phyloP scores from a whole-genome alignment of 1,140 invertebrate species.

The Sycobia sp. region DNA sequence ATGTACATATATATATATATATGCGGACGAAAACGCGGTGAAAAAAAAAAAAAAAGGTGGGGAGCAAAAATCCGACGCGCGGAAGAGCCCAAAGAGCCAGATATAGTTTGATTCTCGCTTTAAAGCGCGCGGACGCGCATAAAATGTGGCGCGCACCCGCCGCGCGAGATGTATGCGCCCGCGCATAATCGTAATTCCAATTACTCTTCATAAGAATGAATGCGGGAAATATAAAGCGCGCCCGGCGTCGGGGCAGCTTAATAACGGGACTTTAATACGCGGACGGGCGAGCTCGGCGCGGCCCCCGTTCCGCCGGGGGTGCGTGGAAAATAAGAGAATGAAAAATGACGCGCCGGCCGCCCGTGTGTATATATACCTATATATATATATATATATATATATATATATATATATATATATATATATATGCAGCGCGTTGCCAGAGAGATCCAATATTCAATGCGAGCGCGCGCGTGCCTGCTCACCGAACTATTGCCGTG shows the following conservation, averaged over 20 bases:
- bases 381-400: too few relatives aligned
- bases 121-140: background rate
- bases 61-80: too few relatives aligned
- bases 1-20: too few relatives aligned
- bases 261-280: constrained; percentile 23
- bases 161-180: constrained; percentile 2
- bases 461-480: background rate
- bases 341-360: constrained; percentile 9
- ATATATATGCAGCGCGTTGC: too few relatives aligned
- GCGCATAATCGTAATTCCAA: constrained; percentile 32
- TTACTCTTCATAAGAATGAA: constrained; percentile 32
- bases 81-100: too few relatives aligned
- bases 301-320: too few relatives aligned
- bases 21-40: too few relatives aligned
- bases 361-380: too few relatives aligned
- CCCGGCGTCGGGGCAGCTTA: constrained; percentile 8
- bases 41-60: too few relatives aligned
- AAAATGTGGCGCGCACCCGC: background rate
- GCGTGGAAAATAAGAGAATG: constrained; percentile 17
- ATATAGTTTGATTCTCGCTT: constrained; percentile 13
- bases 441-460: constrained; percentile 28
- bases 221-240: constrained; percentile 21
- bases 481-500: background rate
- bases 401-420: too few relatives aligned
- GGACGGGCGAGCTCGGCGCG: background rate